A percentile compares a stretch with the other conserved stretches of the same genome.
Conservation (phyloP, 2,113 vertebrate genomes). For the Polypterus bichir region DNA sequence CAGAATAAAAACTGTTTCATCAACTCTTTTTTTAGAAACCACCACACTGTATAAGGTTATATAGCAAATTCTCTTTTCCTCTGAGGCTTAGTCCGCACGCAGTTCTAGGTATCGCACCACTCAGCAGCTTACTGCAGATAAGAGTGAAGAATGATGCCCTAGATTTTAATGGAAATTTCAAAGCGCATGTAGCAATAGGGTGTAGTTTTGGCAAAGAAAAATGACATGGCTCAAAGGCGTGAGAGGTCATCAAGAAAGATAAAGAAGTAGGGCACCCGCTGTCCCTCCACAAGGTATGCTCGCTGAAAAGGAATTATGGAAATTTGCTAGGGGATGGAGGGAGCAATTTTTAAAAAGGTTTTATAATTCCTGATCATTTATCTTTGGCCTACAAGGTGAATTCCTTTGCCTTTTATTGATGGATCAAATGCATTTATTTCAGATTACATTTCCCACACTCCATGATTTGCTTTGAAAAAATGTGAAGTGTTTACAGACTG, state of each 20-base stretch:
- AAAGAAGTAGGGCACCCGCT: conserved; percentile 46
- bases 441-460: background rate
- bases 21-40: background rate
- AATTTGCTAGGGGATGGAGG: conserved; percentile 29
- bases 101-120: conserved; percentile 35
- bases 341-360: conserved; percentile 47
- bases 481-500: no score
- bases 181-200: conserved; percentile 37
- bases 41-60: background rate
- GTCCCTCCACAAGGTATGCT: conserved; percentile 28
- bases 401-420: conserved; percentile 30
- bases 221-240: conserved; percentile 53
- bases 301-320: conserved; percentile 48
- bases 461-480: no score
- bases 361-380: conserved; percentile 47
- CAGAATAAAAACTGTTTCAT: no score
- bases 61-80: conserved; percentile 27
- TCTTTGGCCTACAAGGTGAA: conserved; percentile 44
- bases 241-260: conserved; percentile 58
- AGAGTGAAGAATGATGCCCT: conserved; percentile 61
- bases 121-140: conserved; percentile 52
- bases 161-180: conserved; percentile 63
- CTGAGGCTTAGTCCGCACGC: conserved; percentile 36
- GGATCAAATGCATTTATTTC: background rate
- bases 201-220: conserved; percentile 57